Conservation (phyloP, 2,113 vertebrate species). For the Calidris pugnax region DNA sequence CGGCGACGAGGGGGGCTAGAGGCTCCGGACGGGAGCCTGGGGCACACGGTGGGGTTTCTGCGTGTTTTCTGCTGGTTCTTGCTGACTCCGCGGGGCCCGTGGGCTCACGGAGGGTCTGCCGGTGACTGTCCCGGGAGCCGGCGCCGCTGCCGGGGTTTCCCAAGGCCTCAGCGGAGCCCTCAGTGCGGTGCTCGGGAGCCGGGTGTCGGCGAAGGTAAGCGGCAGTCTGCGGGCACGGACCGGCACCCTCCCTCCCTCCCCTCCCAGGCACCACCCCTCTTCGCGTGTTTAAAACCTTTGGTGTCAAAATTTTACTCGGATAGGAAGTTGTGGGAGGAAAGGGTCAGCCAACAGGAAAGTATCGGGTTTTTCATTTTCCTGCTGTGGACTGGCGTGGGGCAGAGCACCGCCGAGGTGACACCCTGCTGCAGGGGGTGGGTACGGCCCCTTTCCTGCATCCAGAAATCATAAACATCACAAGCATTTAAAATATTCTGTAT, state of each 20-base stretch:
- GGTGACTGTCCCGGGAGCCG: neutral
- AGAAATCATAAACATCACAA: neutral
- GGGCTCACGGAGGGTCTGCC: neutral
- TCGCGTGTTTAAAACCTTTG: neutral
- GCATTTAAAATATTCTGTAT: neutral
- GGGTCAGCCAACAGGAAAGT: constrained; percentile 55
- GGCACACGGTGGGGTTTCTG: neutral
- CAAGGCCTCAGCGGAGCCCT: neutral
- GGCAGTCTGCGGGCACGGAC: neutral
- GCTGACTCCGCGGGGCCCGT: neutral
- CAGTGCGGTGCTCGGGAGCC: neutral
- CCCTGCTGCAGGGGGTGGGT: too few species aligned
- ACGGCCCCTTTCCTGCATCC: neutral
- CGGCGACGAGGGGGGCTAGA: neutral
- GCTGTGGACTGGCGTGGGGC: neutral
- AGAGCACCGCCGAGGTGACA: neutral
- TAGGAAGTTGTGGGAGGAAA: constrained; percentile 33
- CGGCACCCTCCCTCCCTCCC: neutral
- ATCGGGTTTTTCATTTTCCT: neutral
- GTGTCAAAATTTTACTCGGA: neutral
- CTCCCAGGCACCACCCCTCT: neutral
- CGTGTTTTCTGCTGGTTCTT: neutral
- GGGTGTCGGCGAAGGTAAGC: neutral
- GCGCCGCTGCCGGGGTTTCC: neutral
- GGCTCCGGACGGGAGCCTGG: neutral